phyloP scores from a whole-genome alignment of 2,797 vertebrate species.

The Varecia variegata region DNA sequence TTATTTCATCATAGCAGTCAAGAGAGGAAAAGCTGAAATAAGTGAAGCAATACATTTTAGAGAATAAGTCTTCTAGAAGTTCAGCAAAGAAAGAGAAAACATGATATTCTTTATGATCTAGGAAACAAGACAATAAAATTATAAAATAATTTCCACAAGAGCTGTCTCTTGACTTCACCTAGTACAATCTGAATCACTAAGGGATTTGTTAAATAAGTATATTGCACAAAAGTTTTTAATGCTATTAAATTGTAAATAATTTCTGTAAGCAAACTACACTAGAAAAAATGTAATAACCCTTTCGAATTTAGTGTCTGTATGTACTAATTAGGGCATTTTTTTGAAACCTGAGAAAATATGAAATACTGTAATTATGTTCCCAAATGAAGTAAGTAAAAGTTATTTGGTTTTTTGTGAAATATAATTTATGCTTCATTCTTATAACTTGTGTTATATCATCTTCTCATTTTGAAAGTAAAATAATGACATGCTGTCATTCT shows the following conservation, averaged over 20 bases:
- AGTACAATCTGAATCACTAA: not conserved
- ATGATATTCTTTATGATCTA: not conserved
- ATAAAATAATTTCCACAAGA: not conserved
- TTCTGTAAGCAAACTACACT: conserved; percentile 37
- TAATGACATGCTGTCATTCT: conserved; percentile 62
- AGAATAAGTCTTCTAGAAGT: conserved; percentile 14
- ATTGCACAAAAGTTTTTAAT: not conserved
- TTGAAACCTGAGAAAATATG: conserved; percentile 43
- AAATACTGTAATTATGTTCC: conserved; percentile 63
- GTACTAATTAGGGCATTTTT: conserved; percentile 48
- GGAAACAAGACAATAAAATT: conserved; percentile 53
- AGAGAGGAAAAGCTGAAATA: conserved; percentile 13
- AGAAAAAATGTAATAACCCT: conserved; percentile 5
- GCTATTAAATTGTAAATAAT: conserved; percentile 28
- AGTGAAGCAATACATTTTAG: conserved; percentile 39
- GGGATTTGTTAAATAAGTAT: not conserved
- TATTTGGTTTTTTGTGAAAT: conserved; percentile 40
- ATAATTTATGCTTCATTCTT: conserved; percentile 55
- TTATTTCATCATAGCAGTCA: conserved; percentile 6
- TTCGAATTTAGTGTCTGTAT: conserved; percentile 51
- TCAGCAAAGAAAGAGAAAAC: conserved; percentile 50
- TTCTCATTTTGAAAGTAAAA: conserved; percentile 61
- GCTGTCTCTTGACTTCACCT: not conserved
- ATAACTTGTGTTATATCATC: conserved; percentile 28
- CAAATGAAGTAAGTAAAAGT: conserved; percentile 55